These are phyloP conservation scores for Drosophila limbata DNA, from an alignment of 2,888 invertebrate species.

Conservation along the genomic window DNA sequence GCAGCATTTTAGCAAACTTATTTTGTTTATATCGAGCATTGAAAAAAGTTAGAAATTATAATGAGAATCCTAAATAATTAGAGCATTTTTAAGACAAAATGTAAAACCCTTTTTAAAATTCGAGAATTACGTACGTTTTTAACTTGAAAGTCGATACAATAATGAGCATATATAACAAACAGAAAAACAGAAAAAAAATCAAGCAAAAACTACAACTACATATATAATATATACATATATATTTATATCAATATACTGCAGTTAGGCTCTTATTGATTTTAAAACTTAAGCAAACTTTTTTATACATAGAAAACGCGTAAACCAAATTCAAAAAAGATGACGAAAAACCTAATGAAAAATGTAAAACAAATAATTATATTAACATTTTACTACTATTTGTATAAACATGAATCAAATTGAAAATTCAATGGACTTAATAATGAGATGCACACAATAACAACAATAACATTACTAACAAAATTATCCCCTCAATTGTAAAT, in stretches of 20 bases:
- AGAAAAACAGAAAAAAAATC: conserved; percentile 18
- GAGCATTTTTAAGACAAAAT: conserved; percentile 39
- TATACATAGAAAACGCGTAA: conserved; percentile 61
- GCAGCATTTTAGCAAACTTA: conserved; percentile 55
- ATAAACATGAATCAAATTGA: conserved; percentile 42
- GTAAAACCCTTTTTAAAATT: conserved; percentile 47
- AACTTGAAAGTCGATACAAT: conserved; percentile 71
- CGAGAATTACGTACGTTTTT: conserved; percentile 57
- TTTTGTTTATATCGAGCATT: conserved; percentile 33
- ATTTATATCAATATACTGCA: conserved; percentile 45
- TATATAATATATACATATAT: conserved; percentile 51
- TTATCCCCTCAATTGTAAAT: conserved; percentile 53
- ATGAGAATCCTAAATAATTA: conserved; percentile 40
- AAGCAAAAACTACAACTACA: conserved; percentile 31
- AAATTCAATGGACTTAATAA: conserved; percentile 34
- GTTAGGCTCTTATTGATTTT: conserved; percentile 69
- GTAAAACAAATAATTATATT: conserved; percentile 20
- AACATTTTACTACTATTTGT: conserved; percentile 55
- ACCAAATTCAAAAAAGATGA: conserved; percentile 31
- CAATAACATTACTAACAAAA: conserved; percentile 28
- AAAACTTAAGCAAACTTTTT: conserved; percentile 69
- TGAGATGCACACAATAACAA: conserved; percentile 37
- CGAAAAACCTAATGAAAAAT: conserved; percentile 18
- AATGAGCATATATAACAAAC: conserved; percentile 69
- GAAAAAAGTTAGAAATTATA: conserved; percentile 3